These are phyloP conservation scores for Caenorhabditis zanzibari DNA, from an alignment of 2,888 invertebrate species.

Conservation along the genomic window DNA sequence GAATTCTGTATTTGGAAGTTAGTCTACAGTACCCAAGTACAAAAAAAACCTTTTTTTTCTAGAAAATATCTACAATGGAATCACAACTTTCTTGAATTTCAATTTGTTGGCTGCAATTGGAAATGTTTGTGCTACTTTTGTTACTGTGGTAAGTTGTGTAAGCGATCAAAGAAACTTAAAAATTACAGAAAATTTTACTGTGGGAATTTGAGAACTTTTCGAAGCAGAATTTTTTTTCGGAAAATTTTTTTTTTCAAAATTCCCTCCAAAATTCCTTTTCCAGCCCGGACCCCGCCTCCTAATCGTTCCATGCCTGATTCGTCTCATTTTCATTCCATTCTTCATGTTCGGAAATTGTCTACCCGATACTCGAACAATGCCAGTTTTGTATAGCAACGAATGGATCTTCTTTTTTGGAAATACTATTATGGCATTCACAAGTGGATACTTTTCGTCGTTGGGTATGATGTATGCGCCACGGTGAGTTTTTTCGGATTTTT, in stretches of 20 bases:
- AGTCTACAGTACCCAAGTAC: no score
- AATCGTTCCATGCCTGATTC: conserved; percentile 88
- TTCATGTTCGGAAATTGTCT: conserved; percentile 94
- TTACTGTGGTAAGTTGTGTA: conserved; percentile 88
- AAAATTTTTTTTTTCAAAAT: no score
- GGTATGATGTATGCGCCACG: conserved; percentile 95
- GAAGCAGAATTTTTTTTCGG: background rate
- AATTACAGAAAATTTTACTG: no score
- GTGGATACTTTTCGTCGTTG: conserved; percentile 94
- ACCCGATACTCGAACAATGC: conserved; percentile 88
- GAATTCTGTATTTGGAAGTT: conserved; percentile 61
- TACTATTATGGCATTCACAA: conserved; percentile 90
- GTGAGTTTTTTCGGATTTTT: conserved; percentile 29
- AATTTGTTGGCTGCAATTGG: conserved; percentile 95
- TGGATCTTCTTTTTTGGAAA: conserved; percentile 83
- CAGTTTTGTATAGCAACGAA: conserved; percentile 90
- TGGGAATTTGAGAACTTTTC: background rate
- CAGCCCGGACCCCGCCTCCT: conserved; percentile 91
- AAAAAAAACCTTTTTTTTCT: no score
- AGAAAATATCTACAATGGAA: conserved; percentile 84
- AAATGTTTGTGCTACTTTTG: conserved; percentile 90
- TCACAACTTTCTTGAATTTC: conserved; percentile 95
- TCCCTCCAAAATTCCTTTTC: conserved; percentile 66
- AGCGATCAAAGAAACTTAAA: no score
- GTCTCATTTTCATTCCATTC: conserved; percentile 91